Evolutionary conservation across 1,140 invertebrate genomes (phyloP).

Genomic region (Ceratoteleas bidentatus): DNA sequence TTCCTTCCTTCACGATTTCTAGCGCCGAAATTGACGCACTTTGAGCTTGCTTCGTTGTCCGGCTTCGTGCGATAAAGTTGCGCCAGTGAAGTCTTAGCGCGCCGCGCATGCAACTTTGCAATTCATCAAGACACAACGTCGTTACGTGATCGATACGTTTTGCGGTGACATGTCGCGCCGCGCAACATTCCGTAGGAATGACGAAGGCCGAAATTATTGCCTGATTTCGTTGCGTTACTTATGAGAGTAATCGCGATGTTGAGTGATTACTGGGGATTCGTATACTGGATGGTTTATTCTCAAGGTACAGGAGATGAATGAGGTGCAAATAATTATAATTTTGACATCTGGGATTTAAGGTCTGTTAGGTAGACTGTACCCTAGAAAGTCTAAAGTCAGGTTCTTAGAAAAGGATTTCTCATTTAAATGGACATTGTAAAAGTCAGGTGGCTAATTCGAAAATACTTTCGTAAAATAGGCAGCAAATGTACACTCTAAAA

Average conservation of each 20-base stretch:
- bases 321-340: too few relatives aligned
- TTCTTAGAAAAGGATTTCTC: too few relatives aligned
- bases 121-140: conserved; percentile 68
- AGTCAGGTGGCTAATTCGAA: too few relatives aligned
- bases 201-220: conserved; percentile 28
- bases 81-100: conserved; percentile 61
- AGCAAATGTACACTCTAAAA: too few relatives aligned
- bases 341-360: too few relatives aligned
- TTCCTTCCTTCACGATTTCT: conserved; percentile 50
- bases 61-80: conserved; percentile 68
- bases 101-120: conserved; percentile 67
- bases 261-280: background rate
- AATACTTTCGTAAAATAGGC: too few relatives aligned
- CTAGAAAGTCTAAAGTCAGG: too few relatives aligned
- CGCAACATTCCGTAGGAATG: conserved; percentile 32
- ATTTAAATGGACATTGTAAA: too few relatives aligned
- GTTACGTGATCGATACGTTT: conserved; percentile 65
- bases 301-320: too few relatives aligned
- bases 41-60: conserved; percentile 59
- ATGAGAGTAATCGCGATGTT: conserved; percentile 31
- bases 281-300: conserved; percentile 1
- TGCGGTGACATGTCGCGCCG: conserved; percentile 57
- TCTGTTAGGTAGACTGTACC: too few relatives aligned
- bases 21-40: conserved; percentile 54
- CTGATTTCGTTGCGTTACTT: conserved; percentile 26